phyloP scores from a whole-genome alignment of 2,888 invertebrate species.

The Galeopsomyia nigrocyanea region DNA sequence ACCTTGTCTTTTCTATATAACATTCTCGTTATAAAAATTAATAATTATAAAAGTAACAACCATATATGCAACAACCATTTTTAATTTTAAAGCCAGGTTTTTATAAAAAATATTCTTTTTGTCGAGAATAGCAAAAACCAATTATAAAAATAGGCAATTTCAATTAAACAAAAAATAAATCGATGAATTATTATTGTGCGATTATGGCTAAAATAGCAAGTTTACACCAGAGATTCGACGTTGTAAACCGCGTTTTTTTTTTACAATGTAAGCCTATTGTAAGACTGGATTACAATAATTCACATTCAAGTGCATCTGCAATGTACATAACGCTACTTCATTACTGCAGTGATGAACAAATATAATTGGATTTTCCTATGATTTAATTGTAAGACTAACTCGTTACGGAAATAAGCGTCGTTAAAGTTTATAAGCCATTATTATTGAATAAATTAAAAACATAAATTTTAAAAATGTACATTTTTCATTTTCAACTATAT shows the following conservation, averaged over 20 bases:
- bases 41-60: constrained; percentile 8
- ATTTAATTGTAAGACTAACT: constrained; percentile 30
- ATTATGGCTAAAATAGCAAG: constrained; percentile 15
- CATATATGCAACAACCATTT: neutral
- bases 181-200: neutral
- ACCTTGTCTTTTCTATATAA: constrained; percentile 40
- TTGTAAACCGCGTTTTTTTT: constrained; percentile 44
- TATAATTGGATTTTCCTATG: constrained; percentile 32
- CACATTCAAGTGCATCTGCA: constrained; percentile 28
- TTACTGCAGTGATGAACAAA: constrained; percentile 22
- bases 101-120: constrained; percentile 31
- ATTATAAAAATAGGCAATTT: constrained; percentile 15
- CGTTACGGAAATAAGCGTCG: constrained; percentile 26
- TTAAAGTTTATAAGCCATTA: constrained; percentile 38
- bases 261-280: constrained; percentile 42
- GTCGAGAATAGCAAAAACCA: constrained; percentile 7
- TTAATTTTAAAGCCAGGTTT: constrained; percentile 20
- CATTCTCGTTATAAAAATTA: constrained; percentile 28
- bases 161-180: constrained; percentile 8
- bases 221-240: constrained; percentile 30
- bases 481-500: constrained; percentile 34
- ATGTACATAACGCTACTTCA: constrained; percentile 38
- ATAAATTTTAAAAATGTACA: constrained; percentile 14
- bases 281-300: constrained; percentile 43
- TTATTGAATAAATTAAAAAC: constrained; percentile 33